Evolutionary conservation across 2,797 vertebrate genomes (phyloP).

Genomic region (Pantherophis vulpinus): DNA sequence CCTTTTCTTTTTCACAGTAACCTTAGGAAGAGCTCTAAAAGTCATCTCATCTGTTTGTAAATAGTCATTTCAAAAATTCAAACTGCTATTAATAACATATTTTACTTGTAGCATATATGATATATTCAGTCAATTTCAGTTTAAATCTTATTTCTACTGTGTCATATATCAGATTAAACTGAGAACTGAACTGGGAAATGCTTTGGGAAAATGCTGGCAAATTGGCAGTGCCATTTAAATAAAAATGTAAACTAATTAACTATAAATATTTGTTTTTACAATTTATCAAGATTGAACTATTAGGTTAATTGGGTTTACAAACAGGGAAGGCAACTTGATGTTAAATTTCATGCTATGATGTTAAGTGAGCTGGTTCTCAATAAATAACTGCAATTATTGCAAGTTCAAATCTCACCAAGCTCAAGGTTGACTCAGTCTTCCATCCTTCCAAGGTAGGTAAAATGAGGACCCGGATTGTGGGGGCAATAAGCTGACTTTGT

Average conservation of each 20-base stretch:
- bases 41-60: not conserved
- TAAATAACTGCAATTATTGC: not conserved
- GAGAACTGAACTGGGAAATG: not conserved
- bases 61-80: not conserved
- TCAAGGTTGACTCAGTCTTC: no score
- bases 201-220: slow-evolving; percentile 5
- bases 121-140: not conserved
- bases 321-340: not conserved
- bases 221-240: slow-evolving; percentile 19
- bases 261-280: not conserved
- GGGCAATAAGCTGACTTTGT: no score
- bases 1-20: not conserved
- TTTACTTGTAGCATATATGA: not conserved
- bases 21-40: not conserved
- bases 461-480: no score
- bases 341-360: not conserved
- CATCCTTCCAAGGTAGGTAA: no score
- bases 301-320: slow-evolving; percentile 5
- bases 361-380: not conserved
- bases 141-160: not conserved
- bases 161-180: not conserved
- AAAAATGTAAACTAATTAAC: slow-evolving; percentile 21
- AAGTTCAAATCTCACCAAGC: no score
- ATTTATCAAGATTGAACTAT: not conserved
- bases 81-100: not conserved